Base-by-base conservation (phyloP, 53 echinoderm and acorn worm species). In the Henricia sp. region DNA sequence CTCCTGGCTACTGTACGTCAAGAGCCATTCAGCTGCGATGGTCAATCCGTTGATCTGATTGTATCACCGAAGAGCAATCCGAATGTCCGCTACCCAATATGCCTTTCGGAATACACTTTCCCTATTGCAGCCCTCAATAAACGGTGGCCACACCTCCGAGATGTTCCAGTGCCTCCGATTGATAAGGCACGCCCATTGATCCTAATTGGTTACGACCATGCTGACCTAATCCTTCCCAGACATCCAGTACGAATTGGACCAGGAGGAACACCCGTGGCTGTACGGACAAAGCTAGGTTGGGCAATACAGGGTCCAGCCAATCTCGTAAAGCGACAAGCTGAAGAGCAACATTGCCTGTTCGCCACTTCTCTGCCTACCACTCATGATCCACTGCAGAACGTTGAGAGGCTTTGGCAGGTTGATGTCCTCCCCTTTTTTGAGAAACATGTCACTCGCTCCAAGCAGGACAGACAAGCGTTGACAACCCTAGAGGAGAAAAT, bases 261-360 rank as follows among this genome's bases (percentile, higher is more conserved):
- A 0, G 37, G 30, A 19, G 56, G 54, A 14, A 48, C 56, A 41
- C 84, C 71, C 17, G 64, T 67, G 13, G 84, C 84, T 28, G 40
- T 71, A 8, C 39, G 11, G 2, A 84, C 37, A 16, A 3, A 26
- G 11, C 33, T 53, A 50, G 55, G 52, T 10, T 84, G 84, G 84
- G 55, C 71, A 0, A 29, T 84, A 0, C 84, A 70, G 68, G 52
- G 84, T 21, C 71, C 67, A 33, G 41, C 68, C 32, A 35, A 38
- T 16, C 20, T 50, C 1, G 6, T 83, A 11, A 68, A 52, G 51
- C 11, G 35, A 30, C 65, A 30, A 9, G 14, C 38, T 28, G 17
- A 57, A 17, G 33, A 59, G 16, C 42, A 59, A 14, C 37, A 52
- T n/a, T 78, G 39, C 27, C 38, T 29, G 39, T 27, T 21, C 65